phyloP scores from a whole-genome alignment of 2,113 vertebrate genomes.

The Tringa solitaria region DNA sequence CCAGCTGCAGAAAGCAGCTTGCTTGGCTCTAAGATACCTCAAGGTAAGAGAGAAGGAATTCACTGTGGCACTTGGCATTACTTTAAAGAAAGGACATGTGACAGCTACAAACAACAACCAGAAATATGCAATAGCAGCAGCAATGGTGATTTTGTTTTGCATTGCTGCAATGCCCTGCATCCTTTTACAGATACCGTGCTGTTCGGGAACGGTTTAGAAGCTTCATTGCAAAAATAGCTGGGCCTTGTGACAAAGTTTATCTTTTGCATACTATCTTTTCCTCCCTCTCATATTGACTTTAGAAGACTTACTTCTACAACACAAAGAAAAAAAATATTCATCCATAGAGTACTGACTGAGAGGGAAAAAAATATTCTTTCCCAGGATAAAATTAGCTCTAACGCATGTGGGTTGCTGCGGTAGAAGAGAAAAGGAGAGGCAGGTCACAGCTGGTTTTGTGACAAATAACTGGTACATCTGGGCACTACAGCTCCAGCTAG shows the following conservation, averaged over 20 bases:
- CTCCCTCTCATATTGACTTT: neutral
- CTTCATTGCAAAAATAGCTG: neutral
- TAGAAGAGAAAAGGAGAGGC: neutral
- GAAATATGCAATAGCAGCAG: neutral
- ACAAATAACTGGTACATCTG: neutral
- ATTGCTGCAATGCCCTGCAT: neutral
- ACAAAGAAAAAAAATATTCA: neutral
- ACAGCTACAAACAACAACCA: neutral
- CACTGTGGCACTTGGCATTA: neutral
- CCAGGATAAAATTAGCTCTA: neutral
- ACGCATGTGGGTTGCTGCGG: neutral
- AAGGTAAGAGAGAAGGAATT: constrained; percentile 76
- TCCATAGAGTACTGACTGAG: neutral
- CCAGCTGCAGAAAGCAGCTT: constrained; percentile 87
- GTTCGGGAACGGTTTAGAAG: neutral
- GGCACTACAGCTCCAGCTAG: neutral
- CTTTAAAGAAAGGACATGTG: neutral
- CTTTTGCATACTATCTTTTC: neutral
- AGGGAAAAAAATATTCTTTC: neutral
- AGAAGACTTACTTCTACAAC: neutral
- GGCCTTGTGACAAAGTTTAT: neutral
- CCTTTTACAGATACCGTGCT: neutral
- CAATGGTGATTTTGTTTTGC: neutral
- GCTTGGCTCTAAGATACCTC: constrained; percentile 87
- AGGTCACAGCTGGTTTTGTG: neutral